A percentile compares a stretch with the other conserved stretches of the same genome.
Conservation (phyloP, 2,888 invertebrate species). For the Drosophila pseudotalamancana region DNA sequence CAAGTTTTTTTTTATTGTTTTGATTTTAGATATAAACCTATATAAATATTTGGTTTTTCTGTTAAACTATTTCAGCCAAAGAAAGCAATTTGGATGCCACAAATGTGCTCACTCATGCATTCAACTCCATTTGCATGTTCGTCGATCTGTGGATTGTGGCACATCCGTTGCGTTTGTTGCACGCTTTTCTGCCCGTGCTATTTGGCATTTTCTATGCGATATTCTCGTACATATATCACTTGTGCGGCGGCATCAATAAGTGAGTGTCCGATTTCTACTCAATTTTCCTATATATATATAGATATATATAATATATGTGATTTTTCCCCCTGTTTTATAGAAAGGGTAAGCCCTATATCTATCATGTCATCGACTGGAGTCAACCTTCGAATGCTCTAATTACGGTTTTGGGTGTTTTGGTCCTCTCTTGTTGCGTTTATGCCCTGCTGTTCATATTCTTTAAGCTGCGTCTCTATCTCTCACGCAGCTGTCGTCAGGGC, state of each 20-base stretch:
- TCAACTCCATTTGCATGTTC: conserved; percentile 90
- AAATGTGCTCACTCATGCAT: conserved; percentile 90
- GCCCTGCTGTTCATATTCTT: conserved; percentile 80
- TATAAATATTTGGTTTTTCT: background rate
- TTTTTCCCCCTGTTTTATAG: conserved; percentile 66
- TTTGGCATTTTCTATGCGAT: conserved; percentile 86
- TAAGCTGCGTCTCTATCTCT: conserved; percentile 79
- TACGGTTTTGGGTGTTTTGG: conserved; percentile 78
- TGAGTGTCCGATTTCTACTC: conserved; percentile 57
- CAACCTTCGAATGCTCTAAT: conserved; percentile 85
- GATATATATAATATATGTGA: background rate
- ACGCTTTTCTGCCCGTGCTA: conserved; percentile 87
- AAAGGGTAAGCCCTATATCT: conserved; percentile 88
- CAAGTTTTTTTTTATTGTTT: conserved; percentile 31
- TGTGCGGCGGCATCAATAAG: conserved; percentile 87
- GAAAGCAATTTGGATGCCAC: conserved; percentile 84
- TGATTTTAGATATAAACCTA: background rate
- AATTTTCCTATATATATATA: background rate
- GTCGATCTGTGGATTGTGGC: conserved; percentile 89
- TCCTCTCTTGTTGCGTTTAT: conserved; percentile 80
- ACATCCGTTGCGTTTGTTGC: conserved; percentile 89
- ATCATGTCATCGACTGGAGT: conserved; percentile 91
- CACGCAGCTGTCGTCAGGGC: conserved; percentile 68
- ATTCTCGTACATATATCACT: conserved; percentile 87
- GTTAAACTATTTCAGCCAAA: conserved; percentile 82